A percentile compares a stretch with the other conserved stretches of the same genome.
These are phyloP conservation scores for Monodelphis domestica DNA, from an alignment of 2,797 vertebrate species.

Conservation along the genomic window DNA sequence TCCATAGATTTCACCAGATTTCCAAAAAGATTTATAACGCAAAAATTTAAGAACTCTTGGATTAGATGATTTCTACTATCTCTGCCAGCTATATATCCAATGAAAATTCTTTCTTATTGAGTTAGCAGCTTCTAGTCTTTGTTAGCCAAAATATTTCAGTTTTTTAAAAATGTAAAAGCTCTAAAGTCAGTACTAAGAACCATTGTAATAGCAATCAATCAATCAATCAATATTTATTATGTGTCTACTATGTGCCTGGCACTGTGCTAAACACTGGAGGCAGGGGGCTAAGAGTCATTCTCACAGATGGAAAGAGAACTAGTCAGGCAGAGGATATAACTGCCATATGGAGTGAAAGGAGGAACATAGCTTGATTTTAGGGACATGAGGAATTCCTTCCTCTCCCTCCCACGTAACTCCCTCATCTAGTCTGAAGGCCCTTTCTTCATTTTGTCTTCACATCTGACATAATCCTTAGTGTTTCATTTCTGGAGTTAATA, in stretches of 20 bases:
- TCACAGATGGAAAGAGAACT: neutral
- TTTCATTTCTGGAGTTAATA: neutral
- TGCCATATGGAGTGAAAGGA: neutral
- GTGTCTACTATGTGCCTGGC: neutral
- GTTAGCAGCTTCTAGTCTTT: neutral
- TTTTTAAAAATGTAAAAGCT: neutral
- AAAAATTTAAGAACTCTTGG: neutral
- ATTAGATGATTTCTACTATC: neutral
- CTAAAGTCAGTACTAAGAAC: neutral
- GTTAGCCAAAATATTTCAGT: neutral
- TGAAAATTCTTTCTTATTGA: neutral
- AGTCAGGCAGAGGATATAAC: neutral
- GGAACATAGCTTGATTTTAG: neutral
- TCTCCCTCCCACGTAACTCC: neutral
- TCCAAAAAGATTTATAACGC: neutral
- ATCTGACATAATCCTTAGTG: neutral
- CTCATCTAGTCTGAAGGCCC: neutral
- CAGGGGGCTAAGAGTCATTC: neutral
- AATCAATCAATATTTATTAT: conserved; percentile 30
- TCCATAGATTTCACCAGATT: neutral
- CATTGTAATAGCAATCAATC: neutral
- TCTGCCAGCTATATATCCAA: neutral
- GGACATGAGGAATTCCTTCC: neutral
- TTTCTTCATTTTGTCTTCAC: neutral
- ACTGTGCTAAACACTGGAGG: too few species aligned